Conservation (phyloP, 2,888 invertebrate genomes). For the Dioctria linearis region DNA sequence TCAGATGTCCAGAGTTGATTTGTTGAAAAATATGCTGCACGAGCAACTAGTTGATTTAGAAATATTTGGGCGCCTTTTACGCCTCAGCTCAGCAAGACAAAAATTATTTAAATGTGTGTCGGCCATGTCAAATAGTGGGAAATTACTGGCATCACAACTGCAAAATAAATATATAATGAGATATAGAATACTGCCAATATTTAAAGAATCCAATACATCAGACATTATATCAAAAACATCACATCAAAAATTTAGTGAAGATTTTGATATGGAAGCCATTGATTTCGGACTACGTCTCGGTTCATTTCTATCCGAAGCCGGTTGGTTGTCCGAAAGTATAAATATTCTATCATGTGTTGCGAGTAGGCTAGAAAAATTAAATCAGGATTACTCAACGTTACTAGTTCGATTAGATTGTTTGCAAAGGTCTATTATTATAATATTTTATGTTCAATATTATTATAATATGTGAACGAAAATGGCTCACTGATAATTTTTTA, state of each 20-base stretch:
- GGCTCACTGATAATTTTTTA: conserved; percentile 36
- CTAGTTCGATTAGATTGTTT: conserved; percentile 86
- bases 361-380: conserved; percentile 75
- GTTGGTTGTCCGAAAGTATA: conserved; percentile 87
- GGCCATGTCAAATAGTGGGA: conserved; percentile 65
- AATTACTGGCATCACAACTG: conserved; percentile 65
- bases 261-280: conserved; percentile 63
- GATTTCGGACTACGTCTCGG: conserved; percentile 73
- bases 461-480: neutral
- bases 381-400: conserved; percentile 74
- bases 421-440: conserved; percentile 77
- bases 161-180: conserved; percentile 63
- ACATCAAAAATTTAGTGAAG: conserved; percentile 58
- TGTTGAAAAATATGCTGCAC: conserved; percentile 66
- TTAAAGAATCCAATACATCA: conserved; percentile 42
- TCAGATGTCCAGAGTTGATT: conserved; percentile 66
- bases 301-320: conserved; percentile 89
- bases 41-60: conserved; percentile 68
- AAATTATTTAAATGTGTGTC: conserved; percentile 68
- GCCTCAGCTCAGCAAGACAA: conserved; percentile 66
- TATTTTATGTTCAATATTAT: conserved; percentile 26
- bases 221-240: conserved; percentile 57
- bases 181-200: conserved; percentile 61
- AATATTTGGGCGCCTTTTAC: conserved; percentile 67
- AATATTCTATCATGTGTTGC: conserved; percentile 80